These are phyloP conservation scores for Myiozetetes cayanensis DNA, from an alignment of 2,113 vertebrate genomes.

Conservation along the genomic window DNA sequence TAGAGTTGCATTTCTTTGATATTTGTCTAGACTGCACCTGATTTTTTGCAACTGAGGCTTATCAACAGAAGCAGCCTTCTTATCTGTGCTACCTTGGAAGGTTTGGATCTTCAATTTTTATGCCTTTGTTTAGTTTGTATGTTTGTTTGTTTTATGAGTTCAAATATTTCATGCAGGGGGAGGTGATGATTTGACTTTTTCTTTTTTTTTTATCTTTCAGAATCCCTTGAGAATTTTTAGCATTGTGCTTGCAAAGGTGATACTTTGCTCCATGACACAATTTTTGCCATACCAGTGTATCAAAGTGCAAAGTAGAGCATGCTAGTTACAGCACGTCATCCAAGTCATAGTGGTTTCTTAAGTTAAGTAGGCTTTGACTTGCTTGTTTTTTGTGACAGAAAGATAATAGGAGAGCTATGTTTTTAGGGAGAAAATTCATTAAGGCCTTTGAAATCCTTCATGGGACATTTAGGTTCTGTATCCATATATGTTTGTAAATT, in stretches of 20 bases:
- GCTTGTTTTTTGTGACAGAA: not conserved
- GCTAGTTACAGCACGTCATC: not conserved
- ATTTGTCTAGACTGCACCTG: not conserved
- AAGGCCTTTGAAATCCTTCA: not conserved
- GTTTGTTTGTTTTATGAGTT: not conserved
- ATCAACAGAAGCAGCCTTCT: not conserved
- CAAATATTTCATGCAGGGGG: not conserved
- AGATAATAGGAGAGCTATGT: not conserved
- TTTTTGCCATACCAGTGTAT: not conserved
- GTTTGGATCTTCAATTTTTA: not conserved
- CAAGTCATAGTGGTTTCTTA: not conserved
- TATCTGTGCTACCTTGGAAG: not conserved
- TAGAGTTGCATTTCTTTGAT: not conserved
- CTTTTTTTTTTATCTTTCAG: not conserved
- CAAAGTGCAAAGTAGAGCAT: not conserved
- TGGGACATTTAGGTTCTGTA: not conserved
- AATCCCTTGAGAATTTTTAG: not conserved
- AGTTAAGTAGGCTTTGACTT: not conserved
- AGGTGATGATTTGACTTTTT: not conserved
- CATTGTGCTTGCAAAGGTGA: not conserved
- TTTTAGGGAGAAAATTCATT: not conserved
- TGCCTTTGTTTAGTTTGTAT: not conserved
- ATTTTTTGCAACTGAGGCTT: not conserved
- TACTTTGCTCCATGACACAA: not conserved
- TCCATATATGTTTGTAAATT: not conserved